Base-by-base conservation (phyloP, 2,888 invertebrate species). In the Macrophya annulata region DNA sequence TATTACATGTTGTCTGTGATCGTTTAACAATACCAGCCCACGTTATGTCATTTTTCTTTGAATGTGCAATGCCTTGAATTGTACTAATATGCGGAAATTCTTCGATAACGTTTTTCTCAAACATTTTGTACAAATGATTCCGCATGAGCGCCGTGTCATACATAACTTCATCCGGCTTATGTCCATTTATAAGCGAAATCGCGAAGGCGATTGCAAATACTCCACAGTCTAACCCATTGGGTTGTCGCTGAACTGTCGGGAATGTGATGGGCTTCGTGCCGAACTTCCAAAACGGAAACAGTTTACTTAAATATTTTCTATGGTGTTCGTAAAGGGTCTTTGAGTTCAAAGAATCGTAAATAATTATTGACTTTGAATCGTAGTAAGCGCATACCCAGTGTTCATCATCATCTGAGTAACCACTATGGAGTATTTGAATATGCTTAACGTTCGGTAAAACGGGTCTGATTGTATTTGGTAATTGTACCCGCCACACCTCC, bases 391-490 rank as follows among this genome's bases (percentile, higher is more conserved):
- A 86, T 6, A 87, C 85, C 86, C 86, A 86, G 68, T 87, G 86
- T 37, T 1, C 15, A 25, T 25, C 68, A 4, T 10, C 68, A 25
- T 68, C 31, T 25, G 68, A 31, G 37, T 48, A 43, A 62, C 85
- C 83, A 62, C 87, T 86, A 48, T 85, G 81, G 81, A 87, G 84
- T 21, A 88, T 85, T 76, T 88, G 88, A 65, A 87, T 84, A 55
- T 88, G 86, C 81, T 84, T 48, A 45, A 83, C 12, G 62, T 59
- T 85, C 37, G 37, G 77, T 37, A 65, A 55, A 9, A 86, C 86
- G 21, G 85, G 74, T 45, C 82, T 21, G 21, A 87, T 87, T 21
- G 43, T 65, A 15, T 85, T n/a, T 40, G 85, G 86, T n/a, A 68
- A 15, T 76, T 85, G 45, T 45, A 74, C 68, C 40, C 62, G 12